Base-by-base conservation (phyloP, 37 sponge, comb jelly and placozoan species). In the Spongilla lacustris region DNA sequence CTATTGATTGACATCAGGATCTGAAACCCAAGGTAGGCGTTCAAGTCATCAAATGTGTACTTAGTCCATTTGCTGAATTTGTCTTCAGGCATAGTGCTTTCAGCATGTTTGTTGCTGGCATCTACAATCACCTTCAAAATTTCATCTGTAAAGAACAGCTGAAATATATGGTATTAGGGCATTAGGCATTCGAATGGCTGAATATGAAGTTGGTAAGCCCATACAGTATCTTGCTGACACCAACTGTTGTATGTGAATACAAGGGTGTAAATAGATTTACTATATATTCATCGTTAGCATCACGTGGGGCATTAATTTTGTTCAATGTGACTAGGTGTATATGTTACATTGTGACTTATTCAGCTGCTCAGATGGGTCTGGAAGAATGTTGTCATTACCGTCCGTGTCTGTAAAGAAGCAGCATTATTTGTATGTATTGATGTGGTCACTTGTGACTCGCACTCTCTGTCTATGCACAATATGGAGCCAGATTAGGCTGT, bases 91-190 rank as follows among this genome's bases (percentile, higher is more conserved):
- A 71, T 79, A n/a, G 26, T 34, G 3, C 80, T 31, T 49, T 22
- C n/a, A 11, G 86, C 86, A 68, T 85, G 78, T 14, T 37, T 71
- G 78, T 86, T 78, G 67, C 50, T 77, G 41, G 78, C 85, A 22
- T 10, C 35, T 26, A 68, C 78, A 29, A 85, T 85, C 26, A 50
- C 29, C 33, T 76, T 38, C n/a, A 85, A 36, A 25, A 85, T 24
- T 30, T 58, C 49, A 35, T 35, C n/a, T 24, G 85, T 66, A 48
- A 86, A 86, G 4, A 79, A 79, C 12, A 86, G 80, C 46, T 33
- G 27, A 73, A 79, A 86, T 22, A 79, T 72, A n/a, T 79, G 58
- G 4, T 58, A 58, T 58, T 17, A 58, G 58, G 19, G 27, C 49
- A 68, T 33, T 26, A 68, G 77, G 17, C 23, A 31, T 24, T 79